Percentiles rank a stretch among this genome's conserved stretches.
phyloP scores from a whole-genome alignment of 92 coral and sea anemone species.

The Bergia sp. region DNA sequence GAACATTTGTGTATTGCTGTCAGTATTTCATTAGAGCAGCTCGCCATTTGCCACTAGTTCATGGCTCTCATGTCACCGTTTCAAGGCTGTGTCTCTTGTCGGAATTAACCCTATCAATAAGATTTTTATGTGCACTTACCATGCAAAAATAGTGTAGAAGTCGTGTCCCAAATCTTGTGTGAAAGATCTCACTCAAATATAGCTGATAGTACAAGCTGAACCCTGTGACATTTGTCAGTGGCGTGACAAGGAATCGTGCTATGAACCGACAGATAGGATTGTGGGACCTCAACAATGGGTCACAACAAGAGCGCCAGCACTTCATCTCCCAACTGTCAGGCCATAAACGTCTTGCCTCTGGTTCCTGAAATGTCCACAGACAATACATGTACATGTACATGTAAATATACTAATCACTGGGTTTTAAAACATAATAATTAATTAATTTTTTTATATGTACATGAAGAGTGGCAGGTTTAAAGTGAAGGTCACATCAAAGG shows the following conservation, averaged over 20 bases:
- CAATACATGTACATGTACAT: not conserved
- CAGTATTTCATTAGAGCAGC: too few species aligned
- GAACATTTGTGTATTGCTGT: too few species aligned
- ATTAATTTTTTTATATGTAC: too few species aligned
- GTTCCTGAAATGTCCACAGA: slow-evolving; percentile 6
- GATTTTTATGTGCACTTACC: slow-evolving; percentile 53
- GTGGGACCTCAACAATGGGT: slow-evolving; percentile 61
- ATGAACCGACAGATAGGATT: slow-evolving; percentile 69
- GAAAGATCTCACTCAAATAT: slow-evolving; percentile 84
- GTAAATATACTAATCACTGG: not conserved
- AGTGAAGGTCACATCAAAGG: too few species aligned
- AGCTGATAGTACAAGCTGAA: slow-evolving; percentile 89
- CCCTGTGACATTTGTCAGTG: slow-evolving; percentile 81
- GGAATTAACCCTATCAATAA: too few species aligned
- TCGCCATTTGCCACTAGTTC: too few species aligned
- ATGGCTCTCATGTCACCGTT: too few species aligned
- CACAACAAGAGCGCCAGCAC: slow-evolving; percentile 76
- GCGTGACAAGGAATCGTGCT: slow-evolving; percentile 79
- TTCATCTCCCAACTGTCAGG: slow-evolving; percentile 81
- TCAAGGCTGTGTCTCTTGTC: too few species aligned
- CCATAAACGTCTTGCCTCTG: slow-evolving; percentile 62
- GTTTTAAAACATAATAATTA: too few species aligned
- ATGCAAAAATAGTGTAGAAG: slow-evolving; percentile 76
- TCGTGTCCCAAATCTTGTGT: slow-evolving; percentile 71
- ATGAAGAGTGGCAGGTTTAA: too few species aligned